Evolutionary conservation across 1,140 invertebrate genomes (phyloP), one percentile per base, ranked within the genome.

Genomic region (Cardiocondyla obscurior): DNA sequence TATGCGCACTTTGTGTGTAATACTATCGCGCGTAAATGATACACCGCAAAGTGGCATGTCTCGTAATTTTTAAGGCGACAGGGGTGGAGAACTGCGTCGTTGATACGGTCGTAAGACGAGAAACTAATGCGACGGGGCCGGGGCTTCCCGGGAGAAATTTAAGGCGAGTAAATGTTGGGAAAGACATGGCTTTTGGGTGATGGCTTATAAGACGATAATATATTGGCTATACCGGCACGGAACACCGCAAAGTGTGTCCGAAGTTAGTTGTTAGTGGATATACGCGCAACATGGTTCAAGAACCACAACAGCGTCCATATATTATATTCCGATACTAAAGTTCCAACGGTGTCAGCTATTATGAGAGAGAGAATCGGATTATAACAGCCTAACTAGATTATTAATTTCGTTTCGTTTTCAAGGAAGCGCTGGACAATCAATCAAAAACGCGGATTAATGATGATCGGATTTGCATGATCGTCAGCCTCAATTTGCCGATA

Each of bases 181-280:
- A 30, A 55, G 69, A 39, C 70, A 42, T 25, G 16, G 51, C 36
- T 36, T 73, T 73, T 39, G 36, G 53, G 16, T 73, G 33, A 73
- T 58, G 53, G 53, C 33, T 73, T 42, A 73, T 58, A 39, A 70
- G 70, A 62, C 42, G 72, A 64, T 64, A 64, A 62, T 46, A 62
- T 62, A 76, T 62, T 46, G 28, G 39, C 72, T 64, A 46, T 33
- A 64, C 5, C 74, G 33, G 36, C 39, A 46, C 6, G n/a, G 19
- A n/a, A n/a, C n/a, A 16, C 42, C 62, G 53, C 74, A 53, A 69
- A 53, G 74, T 79, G 62, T 69, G 62, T 25, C 3, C n/a, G 1
- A 69, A 79, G 62, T 69, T 69, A 69, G 60, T 79, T 69, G 33
- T 42, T 79, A 51, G 42, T 25, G 49, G 74, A 79, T 67, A 79